Conservation (phyloP, 2,797 vertebrate species). For the Macroramphosus scolopax region DNA sequence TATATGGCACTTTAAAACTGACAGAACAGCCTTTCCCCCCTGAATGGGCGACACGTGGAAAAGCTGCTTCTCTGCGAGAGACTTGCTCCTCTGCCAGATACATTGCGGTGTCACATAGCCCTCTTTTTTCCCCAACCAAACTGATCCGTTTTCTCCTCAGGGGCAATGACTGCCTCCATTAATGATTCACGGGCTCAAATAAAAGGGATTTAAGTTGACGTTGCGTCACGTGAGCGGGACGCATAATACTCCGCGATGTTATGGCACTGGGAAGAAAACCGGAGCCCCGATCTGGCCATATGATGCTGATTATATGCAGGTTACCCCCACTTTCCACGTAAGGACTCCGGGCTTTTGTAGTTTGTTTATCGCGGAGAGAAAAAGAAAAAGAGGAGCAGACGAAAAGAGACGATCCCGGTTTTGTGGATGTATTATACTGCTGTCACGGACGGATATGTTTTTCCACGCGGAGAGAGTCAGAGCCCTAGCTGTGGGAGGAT, state of each 20-base stretch:
- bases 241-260: slow-evolving; percentile 91
- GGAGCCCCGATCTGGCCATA: slow-evolving; percentile 87
- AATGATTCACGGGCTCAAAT: slow-evolving; percentile 95
- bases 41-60: slow-evolving; percentile 69
- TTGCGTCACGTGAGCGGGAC: slow-evolving; percentile 92
- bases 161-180: slow-evolving; percentile 85
- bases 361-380: slow-evolving; percentile 59
- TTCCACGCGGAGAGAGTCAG: slow-evolving; percentile 73
- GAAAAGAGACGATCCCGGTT: slow-evolving; percentile 55
- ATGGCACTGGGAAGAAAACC: slow-evolving; percentile 90
- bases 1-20: slow-evolving; percentile 68
- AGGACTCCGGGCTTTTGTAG: slow-evolving; percentile 81
- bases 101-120: slow-evolving; percentile 68
- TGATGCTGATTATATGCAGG: slow-evolving; percentile 87
- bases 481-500: slow-evolving; percentile 86
- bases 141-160: slow-evolving; percentile 71
- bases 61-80: slow-evolving; percentile 67
- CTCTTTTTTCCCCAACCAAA: slow-evolving; percentile 61
- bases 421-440: slow-evolving; percentile 74
- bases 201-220: slow-evolving; percentile 98
- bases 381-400: slow-evolving; percentile 46
- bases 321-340: slow-evolving; percentile 84
- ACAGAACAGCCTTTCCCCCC: slow-evolving; percentile 55
- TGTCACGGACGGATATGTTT: slow-evolving; percentile 82
- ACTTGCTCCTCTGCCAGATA: slow-evolving; percentile 66